Evolutionary conservation across 2,797 vertebrate genomes (phyloP), one percentile per base, ranked within the genome.

Genomic region (Heterohyrax brucei): DNA sequence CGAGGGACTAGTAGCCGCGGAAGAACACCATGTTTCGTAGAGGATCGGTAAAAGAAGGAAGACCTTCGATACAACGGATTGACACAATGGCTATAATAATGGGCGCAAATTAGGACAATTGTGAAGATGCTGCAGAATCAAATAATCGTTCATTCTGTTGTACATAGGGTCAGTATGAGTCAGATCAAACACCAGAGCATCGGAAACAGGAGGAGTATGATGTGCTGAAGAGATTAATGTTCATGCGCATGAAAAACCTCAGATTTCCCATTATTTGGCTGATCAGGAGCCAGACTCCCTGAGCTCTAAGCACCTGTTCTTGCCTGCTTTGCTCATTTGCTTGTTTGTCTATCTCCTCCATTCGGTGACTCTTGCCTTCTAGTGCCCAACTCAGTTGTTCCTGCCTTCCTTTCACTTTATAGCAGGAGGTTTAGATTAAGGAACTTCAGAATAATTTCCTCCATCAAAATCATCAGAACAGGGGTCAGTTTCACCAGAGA

Each of bases 281-380:
- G 28, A 8, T 16, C 39, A 13, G 6, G 28, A 7, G 1, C 28
- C 16, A 5, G 26, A 1, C 24, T 22, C 13, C 24, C 73, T 78
- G 22, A 28, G 9, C 39, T 12, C 10, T 1, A 19, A 0, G 19
- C 53, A 5, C 22, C 0, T 10, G 16, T n/a, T n/a, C 39, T 59
- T 3, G 14, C 56, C 0, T 13, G 0, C 50, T 1, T 21, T 10
- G 56, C 18, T 10, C 83, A n/a, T 0, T 1, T 4, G 3, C n/a
- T 46, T 1, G 1, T 16, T 24, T 22, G n/a, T 26, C 30, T 7
- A 6, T 3, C 28, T 2, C 46, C 76, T 72, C 28, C 4, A 16
- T 28, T 19, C 53, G 64, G 33, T 1, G 5, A 14, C 72, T 6
- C 62, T 9, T 5, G 24, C 44, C 26, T 24, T n/a, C 30, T 13